Evolutionary conservation across 2,797 vertebrate species (phyloP).

Genomic region (Sebastes variabilis): DNA sequence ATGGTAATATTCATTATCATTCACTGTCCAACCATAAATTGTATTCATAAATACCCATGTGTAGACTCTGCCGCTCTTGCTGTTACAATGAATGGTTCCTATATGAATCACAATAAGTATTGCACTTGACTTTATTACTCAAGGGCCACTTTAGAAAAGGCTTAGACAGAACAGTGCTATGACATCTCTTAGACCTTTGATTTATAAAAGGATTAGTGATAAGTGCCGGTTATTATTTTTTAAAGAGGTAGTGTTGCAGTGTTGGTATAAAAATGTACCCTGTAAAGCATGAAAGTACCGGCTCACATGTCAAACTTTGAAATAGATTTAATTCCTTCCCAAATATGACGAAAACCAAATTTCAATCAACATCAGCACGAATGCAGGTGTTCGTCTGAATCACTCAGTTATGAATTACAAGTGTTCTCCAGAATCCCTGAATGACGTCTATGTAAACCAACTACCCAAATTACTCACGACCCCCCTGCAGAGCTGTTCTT

Average conservation of each 20-base stretch:
- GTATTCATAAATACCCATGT: neutral
- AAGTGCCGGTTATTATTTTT: neutral
- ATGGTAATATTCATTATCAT: neutral
- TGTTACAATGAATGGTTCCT: neutral
- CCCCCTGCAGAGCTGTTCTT: constrained; percentile 13
- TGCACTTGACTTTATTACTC: neutral
- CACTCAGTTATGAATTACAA: neutral
- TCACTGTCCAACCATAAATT: neutral
- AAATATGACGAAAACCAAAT: neutral
- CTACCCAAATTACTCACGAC: constrained; percentile 1
- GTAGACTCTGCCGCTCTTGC: neutral
- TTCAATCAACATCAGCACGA: too few species aligned
- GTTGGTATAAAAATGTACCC: neutral
- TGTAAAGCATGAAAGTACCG: neutral
- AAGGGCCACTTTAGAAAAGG: neutral
- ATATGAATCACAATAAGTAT: neutral
- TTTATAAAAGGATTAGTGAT: neutral
- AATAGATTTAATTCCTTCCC: neutral
- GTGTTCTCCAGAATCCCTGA: neutral
- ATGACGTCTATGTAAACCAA: neutral
- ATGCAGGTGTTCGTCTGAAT: neutral
- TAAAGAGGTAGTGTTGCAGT: neutral
- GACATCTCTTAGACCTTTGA: neutral
- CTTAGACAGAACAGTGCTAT: neutral
- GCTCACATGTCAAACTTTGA: neutral